phyloP scores from a whole-genome alignment of 2,888 invertebrate species.

The Uloborus plumipes region DNA sequence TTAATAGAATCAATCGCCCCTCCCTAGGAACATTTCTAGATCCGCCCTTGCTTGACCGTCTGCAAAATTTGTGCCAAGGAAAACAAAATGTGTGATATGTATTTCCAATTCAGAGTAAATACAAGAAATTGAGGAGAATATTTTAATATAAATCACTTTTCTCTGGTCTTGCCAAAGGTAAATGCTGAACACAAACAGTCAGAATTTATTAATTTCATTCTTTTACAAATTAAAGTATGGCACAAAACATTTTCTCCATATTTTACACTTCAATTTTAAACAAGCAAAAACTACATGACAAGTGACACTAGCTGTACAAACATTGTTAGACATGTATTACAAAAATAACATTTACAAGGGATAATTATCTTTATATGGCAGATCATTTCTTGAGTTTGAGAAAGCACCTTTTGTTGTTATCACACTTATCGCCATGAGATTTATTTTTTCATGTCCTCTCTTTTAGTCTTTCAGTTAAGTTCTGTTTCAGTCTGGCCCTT shows the following conservation, averaged over 20 bases:
- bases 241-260: neutral
- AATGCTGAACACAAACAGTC: conserved; percentile 3
- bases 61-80: too few species aligned
- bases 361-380: too few species aligned
- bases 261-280: conserved; percentile 1
- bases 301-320: conserved; percentile 43
- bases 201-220: conserved; percentile 8
- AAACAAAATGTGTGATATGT: too few species aligned
- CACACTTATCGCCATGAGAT: too few species aligned
- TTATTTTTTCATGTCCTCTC: too few species aligned
- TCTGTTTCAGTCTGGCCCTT: too few species aligned
- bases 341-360: conserved; percentile 49
- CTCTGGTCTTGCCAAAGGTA: neutral
- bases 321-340: conserved; percentile 56
- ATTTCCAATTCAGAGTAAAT: neutral
- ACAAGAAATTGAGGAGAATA: conserved; percentile 9
- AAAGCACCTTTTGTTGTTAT: too few species aligned
- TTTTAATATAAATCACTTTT: conserved; percentile 13
- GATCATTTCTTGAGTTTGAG: too few species aligned
- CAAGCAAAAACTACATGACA: neutral
- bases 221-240: conserved; percentile 15
- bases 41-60: too few species aligned
- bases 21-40: too few species aligned
- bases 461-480: too few species aligned
- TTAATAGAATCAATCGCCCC: too few species aligned